These are phyloP conservation scores for Eulithis testata DNA, from an alignment of 2,888 invertebrate genomes.

Conservation along the genomic window DNA sequence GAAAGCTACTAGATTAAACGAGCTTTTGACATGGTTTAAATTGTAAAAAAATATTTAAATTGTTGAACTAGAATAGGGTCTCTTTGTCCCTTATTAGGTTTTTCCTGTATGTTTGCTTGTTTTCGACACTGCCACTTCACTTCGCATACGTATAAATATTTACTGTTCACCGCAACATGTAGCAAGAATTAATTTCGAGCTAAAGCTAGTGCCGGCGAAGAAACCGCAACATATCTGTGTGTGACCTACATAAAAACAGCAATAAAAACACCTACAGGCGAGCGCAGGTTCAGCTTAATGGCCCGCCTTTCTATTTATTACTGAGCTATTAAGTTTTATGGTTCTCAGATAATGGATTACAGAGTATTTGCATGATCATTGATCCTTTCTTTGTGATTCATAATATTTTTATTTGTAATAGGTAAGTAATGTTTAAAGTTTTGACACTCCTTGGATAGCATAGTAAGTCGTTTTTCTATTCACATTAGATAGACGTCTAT, in stretches of 20 bases:
- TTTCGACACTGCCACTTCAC: conserved; percentile 23
- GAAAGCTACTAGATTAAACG: too few species aligned
- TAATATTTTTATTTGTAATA: background rate
- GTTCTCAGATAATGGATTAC: conserved; percentile 34
- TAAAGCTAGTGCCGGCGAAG: conserved; percentile 32
- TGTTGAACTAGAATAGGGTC: too few species aligned
- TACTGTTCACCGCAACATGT: conserved; percentile 33
- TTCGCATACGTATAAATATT: conserved; percentile 29
- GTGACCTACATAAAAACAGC: conserved; percentile 53
- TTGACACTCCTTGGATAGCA: background rate
- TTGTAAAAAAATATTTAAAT: too few species aligned
- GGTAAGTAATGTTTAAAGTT: too few species aligned
- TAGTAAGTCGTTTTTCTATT: background rate
- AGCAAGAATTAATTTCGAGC: conserved; percentile 28
- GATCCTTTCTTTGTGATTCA: conserved; percentile 19
- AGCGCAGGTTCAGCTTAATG: conserved; percentile 44
- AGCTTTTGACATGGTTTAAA: too few species aligned
- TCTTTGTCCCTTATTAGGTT: too few species aligned
- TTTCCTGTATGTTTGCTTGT: conserved; percentile 15
- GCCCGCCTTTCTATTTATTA: conserved; percentile 47
- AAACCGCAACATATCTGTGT: conserved; percentile 48
- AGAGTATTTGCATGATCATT: conserved; percentile 39
- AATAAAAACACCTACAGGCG: conserved; percentile 46
- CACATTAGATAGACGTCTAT: background rate
- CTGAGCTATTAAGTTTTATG: conserved; percentile 36